Evolutionary conservation across 2,113 vertebrate genomes (phyloP).

Genomic region (Ophiodon elongatus): DNA sequence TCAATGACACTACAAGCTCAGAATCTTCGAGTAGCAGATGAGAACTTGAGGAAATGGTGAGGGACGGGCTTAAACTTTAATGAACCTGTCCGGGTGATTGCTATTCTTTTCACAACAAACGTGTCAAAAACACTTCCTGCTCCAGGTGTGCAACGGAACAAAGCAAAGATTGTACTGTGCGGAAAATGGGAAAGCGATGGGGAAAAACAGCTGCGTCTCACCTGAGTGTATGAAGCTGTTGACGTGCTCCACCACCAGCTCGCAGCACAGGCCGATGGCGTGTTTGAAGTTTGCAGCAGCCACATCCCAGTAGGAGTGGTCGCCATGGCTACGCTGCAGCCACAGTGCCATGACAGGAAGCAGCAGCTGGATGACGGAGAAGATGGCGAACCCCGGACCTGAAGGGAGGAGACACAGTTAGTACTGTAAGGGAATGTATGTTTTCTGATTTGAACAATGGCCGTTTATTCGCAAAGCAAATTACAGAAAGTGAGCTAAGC

Average conservation of each 20-base stretch:
- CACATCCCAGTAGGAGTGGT: conserved; percentile 95
- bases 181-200: too few species aligned
- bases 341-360: conserved; percentile 97
- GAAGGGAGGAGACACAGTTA: neutral
- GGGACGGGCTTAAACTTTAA: neutral
- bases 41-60: neutral
- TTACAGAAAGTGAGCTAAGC: too few species aligned
- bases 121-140: neutral
- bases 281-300: conserved; percentile 98
- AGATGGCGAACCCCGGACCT: conserved; percentile 98
- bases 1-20: neutral
- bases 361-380: conserved; percentile 95
- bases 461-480: too few species aligned
- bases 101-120: neutral
- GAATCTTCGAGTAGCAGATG: neutral
- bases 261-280: conserved; percentile 95
- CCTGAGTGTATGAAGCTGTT: conserved; percentile 95
- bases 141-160: neutral
- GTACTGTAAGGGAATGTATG: too few species aligned
- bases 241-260: conserved; percentile 97
- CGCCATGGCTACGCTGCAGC: conserved; percentile 94
- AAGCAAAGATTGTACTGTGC: too few species aligned
- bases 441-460: neutral
- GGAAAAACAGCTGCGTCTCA: neutral
- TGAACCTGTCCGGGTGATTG: neutral